A percentile compares a stretch with the other conserved stretches of the same genome.
phyloP scores from a whole-genome alignment of 2,888 invertebrate genomes.

The Spatulosminthurus flaviceps region DNA sequence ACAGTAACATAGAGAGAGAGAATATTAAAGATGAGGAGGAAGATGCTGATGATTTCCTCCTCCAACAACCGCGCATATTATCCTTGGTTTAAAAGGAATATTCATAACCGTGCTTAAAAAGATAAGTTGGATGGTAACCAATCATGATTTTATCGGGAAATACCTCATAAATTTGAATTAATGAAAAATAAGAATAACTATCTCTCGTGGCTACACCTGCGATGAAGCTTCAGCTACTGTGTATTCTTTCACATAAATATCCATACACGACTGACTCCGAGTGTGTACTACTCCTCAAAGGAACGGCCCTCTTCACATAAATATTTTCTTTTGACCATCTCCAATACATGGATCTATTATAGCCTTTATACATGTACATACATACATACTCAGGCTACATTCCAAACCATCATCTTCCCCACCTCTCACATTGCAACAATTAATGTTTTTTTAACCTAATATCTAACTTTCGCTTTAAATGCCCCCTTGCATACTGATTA shows the following conservation, averaged over 20 bases:
- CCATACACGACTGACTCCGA: too few species aligned
- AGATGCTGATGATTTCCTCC: conserved; percentile 9
- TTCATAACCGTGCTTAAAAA: conserved; percentile 29
- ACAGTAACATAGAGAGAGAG: neutral
- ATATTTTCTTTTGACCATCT: neutral
- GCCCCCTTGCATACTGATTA: conserved; percentile 10
- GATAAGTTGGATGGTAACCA: conserved; percentile 26
- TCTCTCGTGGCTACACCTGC: conserved; percentile 37
- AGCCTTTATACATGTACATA: too few species aligned
- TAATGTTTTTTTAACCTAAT: conserved; percentile 19
- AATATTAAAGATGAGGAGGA: neutral
- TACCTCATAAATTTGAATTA: conserved; percentile 51
- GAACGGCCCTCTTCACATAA: conserved; percentile 47
- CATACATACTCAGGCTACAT: neutral
- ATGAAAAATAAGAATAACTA: conserved; percentile 49
- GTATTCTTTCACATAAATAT: conserved; percentile 37
- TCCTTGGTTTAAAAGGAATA: neutral
- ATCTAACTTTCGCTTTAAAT: conserved; percentile 16
- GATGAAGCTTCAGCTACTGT: conserved; percentile 37
- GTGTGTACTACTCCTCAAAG: neutral
- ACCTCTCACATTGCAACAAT: neutral
- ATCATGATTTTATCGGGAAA: conserved; percentile 51
- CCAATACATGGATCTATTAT: too few species aligned
- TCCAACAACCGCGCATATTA: neutral
- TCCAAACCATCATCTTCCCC: neutral